phyloP scores from a whole-genome alignment of 2,797 vertebrate species.

The Xenentodon cancila region DNA sequence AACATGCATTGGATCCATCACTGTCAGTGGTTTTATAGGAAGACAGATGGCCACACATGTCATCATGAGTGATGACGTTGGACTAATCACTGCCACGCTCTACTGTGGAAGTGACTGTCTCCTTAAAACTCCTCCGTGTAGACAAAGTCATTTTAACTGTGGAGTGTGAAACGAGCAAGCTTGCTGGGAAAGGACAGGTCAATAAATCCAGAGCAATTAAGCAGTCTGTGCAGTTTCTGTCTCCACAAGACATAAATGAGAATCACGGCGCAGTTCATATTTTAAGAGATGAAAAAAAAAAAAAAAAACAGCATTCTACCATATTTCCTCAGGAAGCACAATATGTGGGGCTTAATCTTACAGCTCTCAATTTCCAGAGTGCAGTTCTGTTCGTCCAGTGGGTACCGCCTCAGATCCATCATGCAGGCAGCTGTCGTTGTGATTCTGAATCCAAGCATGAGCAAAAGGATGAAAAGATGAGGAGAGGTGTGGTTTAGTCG shows the following conservation, averaged over 20 bases:
- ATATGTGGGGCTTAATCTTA: constrained; percentile 78
- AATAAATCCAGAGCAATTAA: constrained; percentile 62
- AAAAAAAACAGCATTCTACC: constrained; percentile 20
- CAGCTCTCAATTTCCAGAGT: constrained; percentile 99
- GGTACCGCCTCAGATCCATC: constrained; percentile 99
- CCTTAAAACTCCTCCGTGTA: constrained; percentile 22
- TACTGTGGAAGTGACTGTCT: constrained; percentile 19
- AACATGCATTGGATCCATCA: constrained; percentile 31
- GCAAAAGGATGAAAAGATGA: not conserved
- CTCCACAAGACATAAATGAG: constrained; percentile 36
- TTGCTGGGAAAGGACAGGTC: constrained; percentile 43
- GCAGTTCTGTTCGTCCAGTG: constrained; percentile 97
- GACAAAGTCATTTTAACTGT: constrained; percentile 26
- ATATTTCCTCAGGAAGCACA: constrained; percentile 37
- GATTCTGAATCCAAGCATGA: constrained; percentile 85
- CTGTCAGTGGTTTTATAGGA: constrained; percentile 38
- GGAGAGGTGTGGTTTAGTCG: too few species aligned
- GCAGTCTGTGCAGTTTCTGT: constrained; percentile 56
- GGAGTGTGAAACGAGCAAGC: constrained; percentile 36
- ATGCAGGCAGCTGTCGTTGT: constrained; percentile 98
- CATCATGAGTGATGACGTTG: constrained; percentile 38
- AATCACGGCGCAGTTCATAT: constrained; percentile 44
- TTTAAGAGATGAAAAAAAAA: constrained; percentile 44
- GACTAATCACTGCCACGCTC: constrained; percentile 20
- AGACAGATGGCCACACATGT: constrained; percentile 32